Evolutionary conservation across 2,888 invertebrate species (phyloP).

Genomic region (Protonemura montana): DNA sequence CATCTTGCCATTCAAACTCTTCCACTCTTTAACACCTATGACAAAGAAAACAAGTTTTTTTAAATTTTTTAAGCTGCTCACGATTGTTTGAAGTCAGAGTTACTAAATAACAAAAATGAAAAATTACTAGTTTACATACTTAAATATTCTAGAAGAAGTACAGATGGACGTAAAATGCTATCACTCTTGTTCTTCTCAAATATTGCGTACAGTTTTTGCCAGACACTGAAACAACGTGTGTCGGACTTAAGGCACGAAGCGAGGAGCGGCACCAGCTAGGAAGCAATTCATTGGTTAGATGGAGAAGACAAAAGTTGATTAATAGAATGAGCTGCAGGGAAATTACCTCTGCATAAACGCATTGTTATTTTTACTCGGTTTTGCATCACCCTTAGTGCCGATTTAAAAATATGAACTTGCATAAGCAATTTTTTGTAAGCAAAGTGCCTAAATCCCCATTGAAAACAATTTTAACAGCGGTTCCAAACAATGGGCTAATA

Average conservation of each 20-base stretch:
- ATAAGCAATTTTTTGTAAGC: too few species aligned
- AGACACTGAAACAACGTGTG: constrained; percentile 69
- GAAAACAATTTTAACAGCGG: too few species aligned
- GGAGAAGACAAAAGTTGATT: constrained; percentile 25
- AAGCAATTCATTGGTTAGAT: constrained; percentile 35
- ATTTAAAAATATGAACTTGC: too few species aligned
- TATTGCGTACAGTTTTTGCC: constrained; percentile 74
- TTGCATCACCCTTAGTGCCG: too few species aligned
- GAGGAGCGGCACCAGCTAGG: constrained; percentile 62
- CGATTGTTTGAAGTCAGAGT: neutral
- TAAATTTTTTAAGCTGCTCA: neutral
- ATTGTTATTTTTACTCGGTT: too few species aligned
- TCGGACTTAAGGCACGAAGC: constrained; percentile 69
- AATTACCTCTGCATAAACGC: too few species aligned
- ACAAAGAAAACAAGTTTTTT: constrained; percentile 45
- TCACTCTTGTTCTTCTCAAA: constrained; percentile 68
- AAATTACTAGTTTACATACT: constrained; percentile 53
- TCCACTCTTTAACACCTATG: constrained; percentile 59
- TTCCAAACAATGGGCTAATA: too few species aligned
- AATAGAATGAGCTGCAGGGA: too few species aligned
- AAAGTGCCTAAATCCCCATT: too few species aligned
- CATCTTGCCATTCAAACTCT: constrained; percentile 56
- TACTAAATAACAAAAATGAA: neutral
- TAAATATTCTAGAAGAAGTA: constrained; percentile 66
- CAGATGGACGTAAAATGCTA: constrained; percentile 62